phyloP scores from a whole-genome alignment of 2,797 vertebrate genomes.

The Hephaestus fuliginosus region DNA sequence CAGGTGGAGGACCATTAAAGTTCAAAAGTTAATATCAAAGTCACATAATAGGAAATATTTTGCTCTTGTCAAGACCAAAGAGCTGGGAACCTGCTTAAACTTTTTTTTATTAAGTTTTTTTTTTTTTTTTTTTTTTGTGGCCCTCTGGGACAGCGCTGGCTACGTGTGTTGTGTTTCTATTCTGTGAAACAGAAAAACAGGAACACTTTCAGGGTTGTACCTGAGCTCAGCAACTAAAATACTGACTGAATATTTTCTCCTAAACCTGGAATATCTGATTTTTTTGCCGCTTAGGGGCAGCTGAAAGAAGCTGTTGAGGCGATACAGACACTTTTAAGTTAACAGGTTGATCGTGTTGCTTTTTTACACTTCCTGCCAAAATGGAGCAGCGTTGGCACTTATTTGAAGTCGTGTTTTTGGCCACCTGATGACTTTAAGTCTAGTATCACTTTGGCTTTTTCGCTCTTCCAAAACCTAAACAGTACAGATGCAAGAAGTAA shows the following conservation, averaged over 20 bases:
- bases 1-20: conserved; percentile 2
- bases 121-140: neutral
- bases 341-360: neutral
- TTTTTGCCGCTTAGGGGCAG: neutral
- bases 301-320: neutral
- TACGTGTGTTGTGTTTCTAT: neutral
- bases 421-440: no score
- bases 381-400: neutral
- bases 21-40: conserved; percentile 6
- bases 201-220: neutral
- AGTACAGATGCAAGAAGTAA: neutral
- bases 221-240: neutral
- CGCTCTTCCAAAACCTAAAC: no score
- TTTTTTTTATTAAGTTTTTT: neutral
- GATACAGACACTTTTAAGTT: fast-evolving
- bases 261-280: neutral
- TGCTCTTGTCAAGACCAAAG: neutral
- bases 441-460: no score
- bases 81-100: neutral
- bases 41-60: neutral
- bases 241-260: neutral
- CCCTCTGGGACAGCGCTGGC: neutral
- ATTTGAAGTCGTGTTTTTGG: neutral
- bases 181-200: neutral
- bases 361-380: neutral